Percentiles rank a stretch among this genome's conserved stretches.
These are phyloP conservation scores for Odontesthes bonariensis DNA, from an alignment of 2,113 vertebrate genomes.

Conservation along the genomic window DNA sequence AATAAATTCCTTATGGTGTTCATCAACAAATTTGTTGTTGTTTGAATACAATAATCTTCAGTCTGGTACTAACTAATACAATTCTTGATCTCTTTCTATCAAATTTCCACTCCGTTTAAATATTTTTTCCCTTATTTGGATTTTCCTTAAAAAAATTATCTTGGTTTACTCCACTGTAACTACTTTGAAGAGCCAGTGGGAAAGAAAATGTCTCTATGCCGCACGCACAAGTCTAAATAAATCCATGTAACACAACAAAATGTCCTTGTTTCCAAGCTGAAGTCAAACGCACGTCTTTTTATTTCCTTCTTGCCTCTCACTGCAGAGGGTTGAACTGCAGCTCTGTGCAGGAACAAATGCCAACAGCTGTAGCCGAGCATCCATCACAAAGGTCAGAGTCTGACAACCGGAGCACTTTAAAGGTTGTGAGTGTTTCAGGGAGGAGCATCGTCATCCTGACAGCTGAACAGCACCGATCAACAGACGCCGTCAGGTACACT, in stretches of 20 bases:
- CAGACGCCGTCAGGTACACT: not conserved
- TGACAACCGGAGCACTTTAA: constrained; percentile 41
- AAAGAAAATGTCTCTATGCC: too few species aligned
- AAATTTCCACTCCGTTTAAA: too few species aligned
- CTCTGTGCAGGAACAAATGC: constrained; percentile 31
- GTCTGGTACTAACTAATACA: too few species aligned
- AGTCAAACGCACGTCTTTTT: not conserved
- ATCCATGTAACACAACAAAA: not conserved
- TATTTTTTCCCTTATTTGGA: too few species aligned
- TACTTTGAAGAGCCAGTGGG: too few species aligned
- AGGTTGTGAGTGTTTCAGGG: constrained; percentile 41
- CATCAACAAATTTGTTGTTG: too few species aligned
- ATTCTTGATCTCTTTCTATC: too few species aligned
- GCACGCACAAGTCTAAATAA: too few species aligned
- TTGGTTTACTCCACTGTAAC: too few species aligned
- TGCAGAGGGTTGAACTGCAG: constrained; percentile 1
- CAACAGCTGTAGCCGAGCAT: constrained; percentile 38
- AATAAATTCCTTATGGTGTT: too few species aligned
- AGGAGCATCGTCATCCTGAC: constrained; percentile 20
- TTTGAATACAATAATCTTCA: too few species aligned
- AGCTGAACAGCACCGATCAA: constrained; percentile 5
- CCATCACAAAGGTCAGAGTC: constrained; percentile 62
- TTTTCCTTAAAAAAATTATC: too few species aligned
- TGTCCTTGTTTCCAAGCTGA: not conserved
- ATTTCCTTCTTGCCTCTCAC: not conserved